phyloP scores from a whole-genome alignment of 2,888 invertebrate genomes.

The Euzophera pinguis region DNA sequence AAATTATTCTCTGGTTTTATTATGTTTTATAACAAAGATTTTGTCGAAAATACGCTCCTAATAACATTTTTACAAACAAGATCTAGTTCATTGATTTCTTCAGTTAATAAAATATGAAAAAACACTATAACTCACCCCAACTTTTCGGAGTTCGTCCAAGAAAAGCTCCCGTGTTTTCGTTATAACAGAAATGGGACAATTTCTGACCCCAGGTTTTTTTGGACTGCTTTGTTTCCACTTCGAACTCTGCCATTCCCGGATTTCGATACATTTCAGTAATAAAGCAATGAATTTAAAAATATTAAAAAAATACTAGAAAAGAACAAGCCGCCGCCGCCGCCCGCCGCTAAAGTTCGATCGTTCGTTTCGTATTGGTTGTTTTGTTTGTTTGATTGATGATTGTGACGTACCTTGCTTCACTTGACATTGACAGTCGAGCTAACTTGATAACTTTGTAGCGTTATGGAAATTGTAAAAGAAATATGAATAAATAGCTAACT shows the following conservation, averaged over 20 bases:
- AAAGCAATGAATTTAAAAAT: constrained; percentile 20
- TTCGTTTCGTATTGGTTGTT: too few relatives aligned
- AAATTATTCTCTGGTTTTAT: constrained; percentile 4
- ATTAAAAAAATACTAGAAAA: constrained; percentile 25
- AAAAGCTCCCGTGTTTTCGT: constrained; percentile 62
- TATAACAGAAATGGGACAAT: constrained; percentile 51
- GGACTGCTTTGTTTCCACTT: constrained; percentile 53
- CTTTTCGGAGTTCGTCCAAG: constrained; percentile 71
- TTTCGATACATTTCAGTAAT: constrained; percentile 46
- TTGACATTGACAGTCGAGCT: too few relatives aligned
- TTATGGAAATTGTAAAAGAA: too few relatives aligned
- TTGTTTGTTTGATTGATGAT: background rate
- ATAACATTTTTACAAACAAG: too few relatives aligned
- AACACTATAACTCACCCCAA: constrained; percentile 68
- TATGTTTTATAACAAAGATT: too few relatives aligned
- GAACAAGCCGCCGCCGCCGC: constrained; percentile 12
- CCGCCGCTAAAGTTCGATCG: too few relatives aligned
- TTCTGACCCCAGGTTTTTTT: constrained; percentile 36
- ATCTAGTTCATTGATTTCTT: too few relatives aligned
- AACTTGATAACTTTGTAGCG: too few relatives aligned
- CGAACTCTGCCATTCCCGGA: constrained; percentile 58
- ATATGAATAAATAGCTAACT: too few relatives aligned
- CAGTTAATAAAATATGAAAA: background rate
- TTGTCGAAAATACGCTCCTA: too few relatives aligned
- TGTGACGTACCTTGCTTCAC: background rate